phyloP scores from a whole-genome alignment of 2,113 vertebrate species.

The Agapornis roseicollis region DNA sequence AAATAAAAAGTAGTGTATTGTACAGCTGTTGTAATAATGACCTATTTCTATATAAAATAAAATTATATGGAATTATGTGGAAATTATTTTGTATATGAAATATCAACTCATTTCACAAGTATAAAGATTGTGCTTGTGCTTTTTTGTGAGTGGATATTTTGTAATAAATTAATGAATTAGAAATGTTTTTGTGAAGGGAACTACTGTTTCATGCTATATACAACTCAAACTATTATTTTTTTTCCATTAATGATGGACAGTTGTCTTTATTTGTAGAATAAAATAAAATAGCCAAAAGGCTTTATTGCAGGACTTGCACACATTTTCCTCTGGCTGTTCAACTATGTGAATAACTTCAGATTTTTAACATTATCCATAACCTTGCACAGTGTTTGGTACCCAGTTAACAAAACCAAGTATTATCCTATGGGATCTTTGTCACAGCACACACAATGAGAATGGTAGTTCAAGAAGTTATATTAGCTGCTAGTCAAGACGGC shows the following conservation, averaged over 20 bases:
- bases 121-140: slow-evolving; percentile 73
- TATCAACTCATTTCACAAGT: slow-evolving; percentile 77
- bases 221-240: slow-evolving; percentile 58
- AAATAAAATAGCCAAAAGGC: slow-evolving; percentile 64
- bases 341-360: slow-evolving; percentile 4
- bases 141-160: slow-evolving; percentile 79
- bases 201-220: slow-evolving; percentile 68
- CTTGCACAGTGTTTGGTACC: not conserved
- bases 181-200: slow-evolving; percentile 68
- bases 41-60: slow-evolving; percentile 87
- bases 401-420: not conserved
- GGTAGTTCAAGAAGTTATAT: not conserved
- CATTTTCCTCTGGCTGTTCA: slow-evolving; percentile 52
- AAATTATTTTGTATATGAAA: slow-evolving; percentile 84
- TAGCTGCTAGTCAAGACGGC: not conserved
- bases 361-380: not conserved
- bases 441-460: not conserved
- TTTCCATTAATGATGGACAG: slow-evolving; percentile 55
- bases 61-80: slow-evolving; percentile 80
- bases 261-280: slow-evolving; percentile 68
- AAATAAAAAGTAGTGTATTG: slow-evolving; percentile 78
- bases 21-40: slow-evolving; percentile 83
- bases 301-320: slow-evolving; percentile 49
- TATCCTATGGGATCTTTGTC: not conserved
- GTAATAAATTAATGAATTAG: slow-evolving; percentile 79